phyloP scores from a whole-genome alignment of 2,888 invertebrate species.

The Coenonympha arcania region DNA sequence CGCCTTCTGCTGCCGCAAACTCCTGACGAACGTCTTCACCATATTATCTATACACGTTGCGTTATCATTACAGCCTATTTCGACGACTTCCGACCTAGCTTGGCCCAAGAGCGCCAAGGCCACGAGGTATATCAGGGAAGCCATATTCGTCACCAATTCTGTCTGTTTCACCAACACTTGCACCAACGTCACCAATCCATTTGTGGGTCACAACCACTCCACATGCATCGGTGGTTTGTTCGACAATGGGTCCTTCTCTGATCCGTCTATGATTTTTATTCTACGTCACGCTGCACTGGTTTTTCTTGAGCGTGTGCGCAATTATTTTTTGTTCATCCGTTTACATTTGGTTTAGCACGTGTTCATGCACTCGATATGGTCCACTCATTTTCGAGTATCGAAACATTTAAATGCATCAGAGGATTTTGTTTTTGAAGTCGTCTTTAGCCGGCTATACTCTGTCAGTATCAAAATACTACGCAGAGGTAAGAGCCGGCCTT shows the following conservation, averaged over 20 bases:
- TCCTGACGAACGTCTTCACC: slow-evolving; percentile 65
- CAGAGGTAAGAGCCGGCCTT: no score
- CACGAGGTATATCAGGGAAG: slow-evolving; percentile 52
- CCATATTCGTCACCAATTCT: slow-evolving; percentile 49
- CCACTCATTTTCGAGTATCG: not conserved
- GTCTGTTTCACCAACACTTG: slow-evolving; percentile 39
- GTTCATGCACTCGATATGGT: not conserved
- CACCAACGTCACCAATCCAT: slow-evolving; percentile 64
- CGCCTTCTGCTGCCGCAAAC: slow-evolving; percentile 68
- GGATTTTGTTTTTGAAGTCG: no score
- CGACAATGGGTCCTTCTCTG: slow-evolving; percentile 60
- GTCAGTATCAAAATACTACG: no score
- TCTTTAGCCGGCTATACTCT: no score
- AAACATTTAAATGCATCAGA: no score
- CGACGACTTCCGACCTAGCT: slow-evolving; percentile 47
- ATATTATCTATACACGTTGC: slow-evolving; percentile 74
- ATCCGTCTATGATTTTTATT: slow-evolving; percentile 67
- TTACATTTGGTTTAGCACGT: slow-evolving; percentile 1
- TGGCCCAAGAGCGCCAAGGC: slow-evolving; percentile 52
- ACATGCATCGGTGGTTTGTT: slow-evolving; percentile 59
- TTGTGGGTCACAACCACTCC: slow-evolving; percentile 64
- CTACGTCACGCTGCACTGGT: slow-evolving; percentile 62
- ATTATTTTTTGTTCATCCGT: slow-evolving; percentile 44
- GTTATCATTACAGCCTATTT: slow-evolving; percentile 75
- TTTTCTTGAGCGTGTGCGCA: slow-evolving; percentile 45